Evolutionary conservation across 2,888 invertebrate genomes (phyloP).

Genomic region (Keiferia lycopersicella): DNA sequence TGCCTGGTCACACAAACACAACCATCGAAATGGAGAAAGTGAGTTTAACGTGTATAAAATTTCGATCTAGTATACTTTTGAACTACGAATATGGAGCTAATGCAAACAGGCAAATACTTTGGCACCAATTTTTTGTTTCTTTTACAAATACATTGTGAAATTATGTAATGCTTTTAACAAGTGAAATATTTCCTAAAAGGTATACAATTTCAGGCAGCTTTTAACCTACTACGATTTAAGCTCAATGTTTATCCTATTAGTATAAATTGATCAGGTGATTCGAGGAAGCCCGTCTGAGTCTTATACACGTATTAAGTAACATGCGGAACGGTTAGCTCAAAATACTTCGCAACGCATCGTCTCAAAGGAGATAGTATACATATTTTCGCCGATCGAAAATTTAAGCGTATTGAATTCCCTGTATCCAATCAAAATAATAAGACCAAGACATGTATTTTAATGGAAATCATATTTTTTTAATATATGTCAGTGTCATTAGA

Average conservation of each 20-base stretch:
- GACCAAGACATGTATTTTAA: no score
- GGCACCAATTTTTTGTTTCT: slow-evolving; percentile 32
- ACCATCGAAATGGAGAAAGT: slow-evolving; percentile 36
- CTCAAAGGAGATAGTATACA: no score
- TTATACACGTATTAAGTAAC: slow-evolving; percentile 52
- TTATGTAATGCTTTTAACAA: slow-evolving; percentile 24
- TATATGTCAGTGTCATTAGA: neutral
- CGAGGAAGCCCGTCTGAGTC: slow-evolving; percentile 66
- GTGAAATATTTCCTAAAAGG: slow-evolving; percentile 8
- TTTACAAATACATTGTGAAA: neutral
- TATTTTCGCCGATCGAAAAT: no score
- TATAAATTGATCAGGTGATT: slow-evolving; percentile 52
- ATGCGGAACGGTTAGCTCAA: slow-evolving; percentile 36
- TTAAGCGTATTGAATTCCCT: no score
- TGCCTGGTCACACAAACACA: slow-evolving; percentile 45
- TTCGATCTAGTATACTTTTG: slow-evolving; percentile 29
- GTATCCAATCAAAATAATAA: no score
- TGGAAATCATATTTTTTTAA: no score
- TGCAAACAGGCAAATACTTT: slow-evolving; percentile 31
- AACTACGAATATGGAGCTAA: slow-evolving; percentile 31
- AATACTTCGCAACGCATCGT: neutral
- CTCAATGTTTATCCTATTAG: slow-evolving; percentile 40
- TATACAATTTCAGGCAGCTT: slow-evolving; percentile 20
- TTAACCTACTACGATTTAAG: slow-evolving; percentile 38
- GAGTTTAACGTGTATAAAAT: slow-evolving; percentile 27